phyloP scores from a whole-genome alignment of 2,113 vertebrate species.

The Synodontis membranacea region DNA sequence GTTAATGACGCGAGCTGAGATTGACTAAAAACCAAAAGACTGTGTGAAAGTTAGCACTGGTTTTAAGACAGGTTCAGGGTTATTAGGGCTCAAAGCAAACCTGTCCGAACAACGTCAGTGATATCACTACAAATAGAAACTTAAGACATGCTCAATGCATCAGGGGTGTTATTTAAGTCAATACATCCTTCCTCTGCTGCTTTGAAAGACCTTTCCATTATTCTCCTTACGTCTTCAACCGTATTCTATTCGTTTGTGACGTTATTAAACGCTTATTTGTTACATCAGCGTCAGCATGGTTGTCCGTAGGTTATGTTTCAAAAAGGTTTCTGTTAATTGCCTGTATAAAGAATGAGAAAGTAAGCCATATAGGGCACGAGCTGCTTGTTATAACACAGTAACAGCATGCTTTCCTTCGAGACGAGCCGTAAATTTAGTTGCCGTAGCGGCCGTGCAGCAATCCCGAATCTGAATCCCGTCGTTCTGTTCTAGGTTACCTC shows the following conservation, averaged over 20 bases:
- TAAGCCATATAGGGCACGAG: neutral
- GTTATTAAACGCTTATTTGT: neutral
- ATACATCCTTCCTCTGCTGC: neutral
- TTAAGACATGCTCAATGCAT: neutral
- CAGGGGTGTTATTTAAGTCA: neutral
- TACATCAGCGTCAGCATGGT: neutral
- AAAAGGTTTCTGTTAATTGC: neutral
- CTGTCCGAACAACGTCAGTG: neutral
- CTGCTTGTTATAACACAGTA: neutral
- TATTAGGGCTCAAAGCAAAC: neutral
- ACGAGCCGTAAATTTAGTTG: neutral
- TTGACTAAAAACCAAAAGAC: neutral
- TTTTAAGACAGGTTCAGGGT: neutral
- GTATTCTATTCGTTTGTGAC: neutral
- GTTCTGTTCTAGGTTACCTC: constrained; percentile 27
- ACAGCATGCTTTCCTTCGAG: neutral
- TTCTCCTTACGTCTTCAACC: neutral
- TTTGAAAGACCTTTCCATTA: neutral
- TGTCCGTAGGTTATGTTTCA: neutral
- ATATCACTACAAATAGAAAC: neutral
- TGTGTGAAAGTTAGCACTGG: neutral
- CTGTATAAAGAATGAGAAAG: neutral
- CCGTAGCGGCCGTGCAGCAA: neutral
- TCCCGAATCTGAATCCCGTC: constrained; percentile 17
- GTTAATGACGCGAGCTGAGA: neutral